phyloP scores from a whole-genome alignment of 2,888 invertebrate species.

The Watsonalla binaria region DNA sequence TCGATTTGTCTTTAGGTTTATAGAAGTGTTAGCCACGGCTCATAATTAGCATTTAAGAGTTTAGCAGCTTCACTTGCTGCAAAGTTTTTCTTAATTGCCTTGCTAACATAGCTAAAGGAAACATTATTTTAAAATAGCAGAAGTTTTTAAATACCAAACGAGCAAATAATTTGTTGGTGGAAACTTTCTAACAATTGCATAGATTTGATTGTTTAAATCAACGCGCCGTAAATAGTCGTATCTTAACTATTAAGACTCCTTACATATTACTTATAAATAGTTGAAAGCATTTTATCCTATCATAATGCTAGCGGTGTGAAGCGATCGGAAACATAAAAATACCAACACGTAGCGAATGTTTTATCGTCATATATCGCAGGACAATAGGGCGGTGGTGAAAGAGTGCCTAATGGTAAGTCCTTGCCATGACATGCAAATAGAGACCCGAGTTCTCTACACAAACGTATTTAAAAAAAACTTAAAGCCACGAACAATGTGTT shows the following conservation, averaged over 20 bases:
- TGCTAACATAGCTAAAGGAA: too few relatives aligned
- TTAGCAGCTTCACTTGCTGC: too few relatives aligned
- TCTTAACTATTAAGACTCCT: background rate
- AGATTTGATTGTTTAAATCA: too few relatives aligned
- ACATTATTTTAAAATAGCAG: too few relatives aligned
- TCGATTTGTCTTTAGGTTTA: too few relatives aligned
- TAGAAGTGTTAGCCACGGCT: too few relatives aligned
- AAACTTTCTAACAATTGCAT: too few relatives aligned
- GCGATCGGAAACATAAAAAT: slow-evolving; percentile 75
- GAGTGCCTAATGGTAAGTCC: slow-evolving; percentile 41
- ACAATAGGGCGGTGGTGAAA: slow-evolving; percentile 67
- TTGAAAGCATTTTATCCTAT: slow-evolving; percentile 28
- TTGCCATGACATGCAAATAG: slow-evolving; percentile 32
- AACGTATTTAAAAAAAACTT: slow-evolving; percentile 4
- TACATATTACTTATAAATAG: slow-evolving; percentile 18
- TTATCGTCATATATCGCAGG: slow-evolving; percentile 63
- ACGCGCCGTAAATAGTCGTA: too few relatives aligned
- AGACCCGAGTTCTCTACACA: slow-evolving; percentile 9
- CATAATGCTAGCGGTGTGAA: slow-evolving; percentile 46
- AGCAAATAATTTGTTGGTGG: too few relatives aligned
- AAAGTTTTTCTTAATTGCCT: too few relatives aligned
- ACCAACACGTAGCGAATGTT: slow-evolving; percentile 67
- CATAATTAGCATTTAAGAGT: too few relatives aligned
- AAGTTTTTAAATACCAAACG: too few relatives aligned
- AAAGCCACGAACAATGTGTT: background rate